Percentiles rank a stretch among this genome's conserved stretches.
Conservation (phyloP, 92 coral and sea anemone genomes). For the Zoanthus sociatus region DNA sequence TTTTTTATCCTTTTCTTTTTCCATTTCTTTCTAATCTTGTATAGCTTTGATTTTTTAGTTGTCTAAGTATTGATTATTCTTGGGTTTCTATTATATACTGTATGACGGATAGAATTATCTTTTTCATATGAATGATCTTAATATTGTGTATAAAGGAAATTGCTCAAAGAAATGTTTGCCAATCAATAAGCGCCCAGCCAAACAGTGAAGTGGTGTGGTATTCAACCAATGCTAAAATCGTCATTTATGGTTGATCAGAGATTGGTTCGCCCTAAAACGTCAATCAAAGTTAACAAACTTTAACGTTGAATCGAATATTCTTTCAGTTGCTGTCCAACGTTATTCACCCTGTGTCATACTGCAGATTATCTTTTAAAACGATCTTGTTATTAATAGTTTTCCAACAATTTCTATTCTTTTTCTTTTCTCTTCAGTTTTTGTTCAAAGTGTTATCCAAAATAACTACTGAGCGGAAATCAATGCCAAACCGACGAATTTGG, state of each 20-base stretch:
- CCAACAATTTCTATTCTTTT: too few species aligned
- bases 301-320: not conserved
- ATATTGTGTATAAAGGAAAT: not conserved
- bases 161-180: not conserved
- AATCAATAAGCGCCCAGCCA: not conserved
- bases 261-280: not conserved
- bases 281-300: not conserved
- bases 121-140: not conserved
- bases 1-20: slow-evolving; percentile 14
- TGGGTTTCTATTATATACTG: not conserved
- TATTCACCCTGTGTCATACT: too few species aligned
- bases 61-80: not conserved
- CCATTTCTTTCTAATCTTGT: slow-evolving; percentile 1
- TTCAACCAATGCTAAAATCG: not conserved
- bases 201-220: not conserved
- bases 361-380: too few species aligned
- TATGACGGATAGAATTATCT: not conserved
- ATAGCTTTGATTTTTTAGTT: not conserved
- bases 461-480: too few species aligned
- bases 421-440: too few species aligned
- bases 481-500: too few species aligned
- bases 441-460: too few species aligned
- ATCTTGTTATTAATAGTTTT: too few species aligned
- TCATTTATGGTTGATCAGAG: not conserved
- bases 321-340: too few species aligned